Evolutionary conservation across 2,797 vertebrate species (phyloP).

Genomic region (Oreortyx pictus): DNA sequence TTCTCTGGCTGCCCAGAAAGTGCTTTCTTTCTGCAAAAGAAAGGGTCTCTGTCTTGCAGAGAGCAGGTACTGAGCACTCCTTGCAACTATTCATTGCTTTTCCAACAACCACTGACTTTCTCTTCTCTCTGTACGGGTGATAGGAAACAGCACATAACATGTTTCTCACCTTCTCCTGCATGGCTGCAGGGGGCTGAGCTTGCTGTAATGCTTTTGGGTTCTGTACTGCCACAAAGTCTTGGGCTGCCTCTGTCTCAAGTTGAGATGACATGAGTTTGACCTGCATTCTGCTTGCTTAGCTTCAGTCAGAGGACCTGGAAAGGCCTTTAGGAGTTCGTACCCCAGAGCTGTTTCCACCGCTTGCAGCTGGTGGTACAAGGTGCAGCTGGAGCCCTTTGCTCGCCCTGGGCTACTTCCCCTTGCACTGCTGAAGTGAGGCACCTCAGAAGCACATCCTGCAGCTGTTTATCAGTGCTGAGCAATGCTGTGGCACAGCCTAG

Average conservation of each 20-base stretch:
- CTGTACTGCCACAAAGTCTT: background rate
- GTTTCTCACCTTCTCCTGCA: background rate
- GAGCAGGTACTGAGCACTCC: background rate
- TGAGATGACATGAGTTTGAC: background rate
- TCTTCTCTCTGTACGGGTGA: background rate
- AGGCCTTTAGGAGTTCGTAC: background rate
- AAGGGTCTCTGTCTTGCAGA: background rate
- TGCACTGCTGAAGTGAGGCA: fast-evolving
- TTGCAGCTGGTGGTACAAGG: background rate
- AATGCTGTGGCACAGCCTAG: background rate
- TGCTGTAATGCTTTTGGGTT: background rate
- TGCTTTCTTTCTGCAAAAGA: fast-evolving
- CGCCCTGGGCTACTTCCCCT: fast-evolving
- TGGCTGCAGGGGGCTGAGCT: background rate
- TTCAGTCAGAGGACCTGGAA: background rate
- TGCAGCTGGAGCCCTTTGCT: background rate
- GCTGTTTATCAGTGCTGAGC: background rate
- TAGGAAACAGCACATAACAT: background rate
- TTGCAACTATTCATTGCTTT: background rate
- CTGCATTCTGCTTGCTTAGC: background rate
- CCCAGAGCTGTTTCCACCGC: background rate
- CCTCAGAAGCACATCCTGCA: fast-evolving
- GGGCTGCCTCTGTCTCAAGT: background rate
- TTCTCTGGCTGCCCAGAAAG: background rate
- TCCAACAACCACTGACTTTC: background rate